phyloP scores from a whole-genome alignment of 2,888 invertebrate species.

The Oligia strigilis region DNA sequence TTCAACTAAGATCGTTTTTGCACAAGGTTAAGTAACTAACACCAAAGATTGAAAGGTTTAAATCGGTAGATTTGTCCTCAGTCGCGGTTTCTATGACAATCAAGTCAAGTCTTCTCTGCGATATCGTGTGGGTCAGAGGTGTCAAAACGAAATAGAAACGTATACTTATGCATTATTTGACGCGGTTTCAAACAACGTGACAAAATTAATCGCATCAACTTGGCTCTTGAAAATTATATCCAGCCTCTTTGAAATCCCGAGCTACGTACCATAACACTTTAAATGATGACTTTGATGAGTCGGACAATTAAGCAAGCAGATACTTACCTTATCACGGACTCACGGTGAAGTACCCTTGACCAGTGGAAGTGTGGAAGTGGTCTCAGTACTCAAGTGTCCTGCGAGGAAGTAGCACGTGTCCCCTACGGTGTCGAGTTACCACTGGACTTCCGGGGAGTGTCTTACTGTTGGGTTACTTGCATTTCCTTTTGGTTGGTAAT shows the following conservation, averaged over 20 bases:
- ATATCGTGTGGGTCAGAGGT: background rate
- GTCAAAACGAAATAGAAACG: background rate
- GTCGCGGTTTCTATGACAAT: background rate
- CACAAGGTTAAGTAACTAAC: background rate
- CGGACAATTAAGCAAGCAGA: background rate
- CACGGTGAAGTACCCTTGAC: slow-evolving; percentile 26
- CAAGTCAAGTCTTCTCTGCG: background rate
- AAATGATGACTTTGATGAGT: background rate
- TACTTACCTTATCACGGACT: slow-evolving; percentile 15
- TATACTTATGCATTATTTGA: background rate
- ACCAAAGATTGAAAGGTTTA: background rate
- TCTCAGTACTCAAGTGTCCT: slow-evolving; percentile 65
- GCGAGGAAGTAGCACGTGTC: slow-evolving; percentile 82
- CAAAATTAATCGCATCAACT: background rate
- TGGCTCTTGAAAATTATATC: background rate
- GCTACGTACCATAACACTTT: background rate
- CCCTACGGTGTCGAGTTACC: slow-evolving; percentile 60
- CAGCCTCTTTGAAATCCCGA: background rate
- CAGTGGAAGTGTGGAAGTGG: slow-evolving; percentile 80
- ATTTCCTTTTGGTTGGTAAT: slow-evolving; percentile 1
- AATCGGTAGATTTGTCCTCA: background rate
- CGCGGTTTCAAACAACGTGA: background rate
- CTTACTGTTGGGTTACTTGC: slow-evolving; percentile 22
- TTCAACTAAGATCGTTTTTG: background rate
- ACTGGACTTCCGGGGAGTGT: slow-evolving; percentile 52